Conservation (phyloP, 2,113 vertebrate species). For the Oenanthe melanoleuca region DNA sequence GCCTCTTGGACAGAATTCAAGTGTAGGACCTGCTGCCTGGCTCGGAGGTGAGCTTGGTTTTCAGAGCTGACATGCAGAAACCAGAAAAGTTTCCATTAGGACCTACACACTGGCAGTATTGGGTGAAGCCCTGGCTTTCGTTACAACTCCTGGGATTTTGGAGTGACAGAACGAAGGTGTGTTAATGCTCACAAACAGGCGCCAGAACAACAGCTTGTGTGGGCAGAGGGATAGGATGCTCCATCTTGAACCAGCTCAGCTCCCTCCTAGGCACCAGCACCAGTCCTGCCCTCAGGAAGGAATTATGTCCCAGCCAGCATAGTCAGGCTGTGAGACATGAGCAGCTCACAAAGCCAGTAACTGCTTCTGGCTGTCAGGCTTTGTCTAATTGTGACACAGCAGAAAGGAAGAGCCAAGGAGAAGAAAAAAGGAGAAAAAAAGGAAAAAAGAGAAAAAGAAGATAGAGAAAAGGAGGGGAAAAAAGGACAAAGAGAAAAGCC, state of each 20-base stretch:
- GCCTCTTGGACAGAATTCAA: not conserved
- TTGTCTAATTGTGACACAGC: not conserved
- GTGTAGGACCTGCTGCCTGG: not conserved
- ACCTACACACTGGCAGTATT: not conserved
- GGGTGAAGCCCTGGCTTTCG: not conserved
- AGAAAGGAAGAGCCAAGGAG: not conserved
- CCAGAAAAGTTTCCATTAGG: not conserved
- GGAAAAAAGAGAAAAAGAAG: not conserved
- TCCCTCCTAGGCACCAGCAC: not conserved
- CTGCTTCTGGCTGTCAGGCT: not conserved
- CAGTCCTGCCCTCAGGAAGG: not conserved
- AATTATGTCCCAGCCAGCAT: not conserved
- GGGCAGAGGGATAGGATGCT: not conserved
- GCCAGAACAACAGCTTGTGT: not conserved
- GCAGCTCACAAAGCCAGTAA: not conserved
- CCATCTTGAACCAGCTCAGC: not conserved
- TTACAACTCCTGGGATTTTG: constrained; percentile 10
- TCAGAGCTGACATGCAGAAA: not conserved
- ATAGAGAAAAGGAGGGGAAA: fast-evolving
- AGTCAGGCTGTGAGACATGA: not conserved
- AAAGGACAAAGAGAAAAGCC: not conserved
- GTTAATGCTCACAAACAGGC: not conserved
- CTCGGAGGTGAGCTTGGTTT: not conserved
- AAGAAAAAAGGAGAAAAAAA: not conserved
- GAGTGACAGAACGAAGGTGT: not conserved